Evolutionary conservation across 1,140 invertebrate species (phyloP).

Genomic region (Agrypnia vestita): DNA sequence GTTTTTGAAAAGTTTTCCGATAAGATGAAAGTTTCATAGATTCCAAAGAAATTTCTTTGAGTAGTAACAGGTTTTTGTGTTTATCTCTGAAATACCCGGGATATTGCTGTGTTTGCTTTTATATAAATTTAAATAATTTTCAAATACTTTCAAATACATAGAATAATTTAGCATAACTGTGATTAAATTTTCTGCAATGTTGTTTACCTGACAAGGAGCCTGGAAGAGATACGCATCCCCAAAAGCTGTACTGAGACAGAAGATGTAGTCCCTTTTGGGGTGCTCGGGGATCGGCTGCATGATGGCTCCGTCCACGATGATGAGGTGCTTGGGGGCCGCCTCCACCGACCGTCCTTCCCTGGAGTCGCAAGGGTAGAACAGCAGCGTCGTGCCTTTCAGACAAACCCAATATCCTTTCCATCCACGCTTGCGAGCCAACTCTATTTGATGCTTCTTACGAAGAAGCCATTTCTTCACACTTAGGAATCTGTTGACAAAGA

Average conservation of each 20-base stretch:
- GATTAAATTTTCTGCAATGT: no score
- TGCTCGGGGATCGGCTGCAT: constrained; percentile 99
- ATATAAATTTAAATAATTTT: no score
- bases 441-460: constrained; percentile 96
- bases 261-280: constrained; percentile 97
- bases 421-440: constrained; percentile 93
- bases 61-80: no score
- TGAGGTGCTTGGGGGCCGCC: constrained; percentile 93
- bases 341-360: constrained; percentile 92
- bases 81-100: no score
- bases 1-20: no score
- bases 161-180: no score
- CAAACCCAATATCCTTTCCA: constrained; percentile 99
- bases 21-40: no score
- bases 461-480: constrained; percentile 99
- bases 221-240: constrained; percentile 98
- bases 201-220: constrained; percentile 84
- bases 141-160: no score
- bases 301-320: constrained; percentile 97
- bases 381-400: constrained; percentile 95
- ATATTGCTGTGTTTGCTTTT: no score
- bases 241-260: constrained; percentile 97
- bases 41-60: no score
- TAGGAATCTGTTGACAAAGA: constrained; percentile 82
- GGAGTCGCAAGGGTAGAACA: constrained; percentile 97